phyloP scores from a whole-genome alignment of 2,888 invertebrate species.

The Priocnemis perturbator region DNA sequence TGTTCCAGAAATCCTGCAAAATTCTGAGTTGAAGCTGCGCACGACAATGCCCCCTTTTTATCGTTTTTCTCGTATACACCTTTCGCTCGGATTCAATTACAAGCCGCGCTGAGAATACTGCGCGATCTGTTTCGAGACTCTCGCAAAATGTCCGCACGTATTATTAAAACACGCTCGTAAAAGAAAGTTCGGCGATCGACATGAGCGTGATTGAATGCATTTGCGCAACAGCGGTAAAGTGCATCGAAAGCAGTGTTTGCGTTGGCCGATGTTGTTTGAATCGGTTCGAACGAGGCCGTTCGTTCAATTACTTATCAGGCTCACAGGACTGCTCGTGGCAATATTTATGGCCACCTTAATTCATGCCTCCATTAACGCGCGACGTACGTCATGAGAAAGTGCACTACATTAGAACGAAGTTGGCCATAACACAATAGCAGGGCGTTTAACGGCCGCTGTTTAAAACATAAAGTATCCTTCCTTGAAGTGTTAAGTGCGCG shows the following conservation, averaged over 20 bases:
- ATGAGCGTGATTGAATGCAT: no score
- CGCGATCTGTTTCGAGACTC: no score
- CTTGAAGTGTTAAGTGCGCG: slow-evolving; percentile 2
- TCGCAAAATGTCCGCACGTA: no score
- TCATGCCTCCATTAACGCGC: slow-evolving; percentile 59
- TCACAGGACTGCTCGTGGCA: slow-evolving; percentile 38
- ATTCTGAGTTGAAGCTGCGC: slow-evolving; percentile 14
- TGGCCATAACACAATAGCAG: slow-evolving; percentile 49
- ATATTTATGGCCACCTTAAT: slow-evolving; percentile 63
- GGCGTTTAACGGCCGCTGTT: slow-evolving; percentile 48
- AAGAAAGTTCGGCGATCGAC: no score
- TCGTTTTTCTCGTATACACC: not conserved
- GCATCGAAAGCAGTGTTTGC: no score
- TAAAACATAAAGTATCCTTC: slow-evolving; percentile 28
- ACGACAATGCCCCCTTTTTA: not conserved
- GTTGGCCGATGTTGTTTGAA: no score
- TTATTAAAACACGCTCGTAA: no score
- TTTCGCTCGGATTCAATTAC: slow-evolving; percentile 6
- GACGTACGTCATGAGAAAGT: no score
- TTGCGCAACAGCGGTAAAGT: no score
- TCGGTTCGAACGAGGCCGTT: no score
- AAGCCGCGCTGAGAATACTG: not conserved
- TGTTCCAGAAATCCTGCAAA: slow-evolving; percentile 22
- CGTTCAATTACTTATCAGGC: no score
- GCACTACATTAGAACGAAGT: slow-evolving; percentile 49